Conservation (phyloP, 2,113 vertebrate genomes). For the Burhinus oedicnemus region DNA sequence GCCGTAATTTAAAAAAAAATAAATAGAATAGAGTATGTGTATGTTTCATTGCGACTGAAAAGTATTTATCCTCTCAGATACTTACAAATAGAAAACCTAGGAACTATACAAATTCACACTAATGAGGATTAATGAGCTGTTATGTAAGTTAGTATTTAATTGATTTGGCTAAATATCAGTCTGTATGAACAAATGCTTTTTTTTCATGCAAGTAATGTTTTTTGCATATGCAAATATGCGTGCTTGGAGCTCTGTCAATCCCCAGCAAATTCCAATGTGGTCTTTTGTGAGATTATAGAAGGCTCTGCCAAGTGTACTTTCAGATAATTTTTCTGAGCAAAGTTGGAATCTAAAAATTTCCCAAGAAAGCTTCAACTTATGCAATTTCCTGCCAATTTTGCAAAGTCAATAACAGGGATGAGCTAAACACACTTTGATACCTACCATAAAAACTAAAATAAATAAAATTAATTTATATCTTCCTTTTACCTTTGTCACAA, state of each 20-base stretch:
- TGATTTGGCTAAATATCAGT: slow-evolving; percentile 10
- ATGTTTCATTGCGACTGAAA: neutral
- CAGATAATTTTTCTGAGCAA: slow-evolving; percentile 9
- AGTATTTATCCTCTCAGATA: neutral
- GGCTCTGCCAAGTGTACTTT: neutral
- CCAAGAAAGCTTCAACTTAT: neutral
- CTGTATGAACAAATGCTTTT: neutral
- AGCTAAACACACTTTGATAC: neutral
- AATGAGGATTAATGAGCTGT: neutral
- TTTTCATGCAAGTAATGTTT: neutral
- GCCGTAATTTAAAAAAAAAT: neutral
- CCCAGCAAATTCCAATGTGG: neutral
- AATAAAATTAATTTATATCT: neutral
- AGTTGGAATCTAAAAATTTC: slow-evolving; percentile 1
- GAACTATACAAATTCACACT: neutral
- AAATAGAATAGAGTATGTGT: neutral
- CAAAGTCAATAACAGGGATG: neutral
- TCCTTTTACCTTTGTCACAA: neutral
- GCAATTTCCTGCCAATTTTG: neutral
- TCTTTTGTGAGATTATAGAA: neutral
- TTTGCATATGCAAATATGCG: slow-evolving; percentile 41
- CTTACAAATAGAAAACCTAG: neutral
- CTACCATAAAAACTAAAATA: neutral
- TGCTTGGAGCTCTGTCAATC: neutral
- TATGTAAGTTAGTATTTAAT: slow-evolving; percentile 4